Conservation (phyloP, 2,888 invertebrate species). For the Eremobia ochroleuca region DNA sequence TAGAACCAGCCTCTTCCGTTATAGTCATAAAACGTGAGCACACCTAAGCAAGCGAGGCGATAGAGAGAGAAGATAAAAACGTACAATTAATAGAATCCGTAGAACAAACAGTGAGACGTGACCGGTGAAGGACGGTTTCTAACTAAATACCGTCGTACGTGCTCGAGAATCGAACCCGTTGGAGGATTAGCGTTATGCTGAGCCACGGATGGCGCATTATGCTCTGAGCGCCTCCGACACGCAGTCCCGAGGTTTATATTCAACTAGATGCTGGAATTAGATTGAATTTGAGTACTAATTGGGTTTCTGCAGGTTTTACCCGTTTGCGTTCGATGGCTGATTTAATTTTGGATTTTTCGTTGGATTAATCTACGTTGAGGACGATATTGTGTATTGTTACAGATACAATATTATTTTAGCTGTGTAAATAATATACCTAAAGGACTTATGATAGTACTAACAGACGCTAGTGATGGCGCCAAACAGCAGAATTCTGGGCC, state of each 20-base stretch:
- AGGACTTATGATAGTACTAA: neutral
- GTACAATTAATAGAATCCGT: constrained; percentile 67
- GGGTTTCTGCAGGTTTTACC: constrained; percentile 27
- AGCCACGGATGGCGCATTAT: constrained; percentile 77
- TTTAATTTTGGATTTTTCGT: constrained; percentile 27
- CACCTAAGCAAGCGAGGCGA: constrained; percentile 53
- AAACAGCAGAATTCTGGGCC: neutral
- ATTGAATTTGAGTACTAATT: constrained; percentile 58
- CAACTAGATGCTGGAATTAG: constrained; percentile 56
- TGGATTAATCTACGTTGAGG: neutral
- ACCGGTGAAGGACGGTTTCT: constrained; percentile 64
- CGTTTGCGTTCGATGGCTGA: constrained; percentile 13
- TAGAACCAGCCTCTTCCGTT: constrained; percentile 43
- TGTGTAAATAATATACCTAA: too few relatives aligned
- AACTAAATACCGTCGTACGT: constrained; percentile 74
- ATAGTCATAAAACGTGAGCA: constrained; percentile 59
- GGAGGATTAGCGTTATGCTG: constrained; percentile 79
- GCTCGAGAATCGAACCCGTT: constrained; percentile 72
- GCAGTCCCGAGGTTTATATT: constrained; percentile 56
- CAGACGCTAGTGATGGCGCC: neutral
- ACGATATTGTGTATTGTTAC: neutral
- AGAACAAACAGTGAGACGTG: constrained; percentile 74
- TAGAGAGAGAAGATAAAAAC: constrained; percentile 59
- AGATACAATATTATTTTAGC: neutral
- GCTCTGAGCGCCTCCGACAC: constrained; percentile 76